Percentiles rank a stretch among this genome's conserved stretches.
Conservation (phyloP, 2,113 vertebrate genomes). For the Hippocampus barbouri region DNA sequence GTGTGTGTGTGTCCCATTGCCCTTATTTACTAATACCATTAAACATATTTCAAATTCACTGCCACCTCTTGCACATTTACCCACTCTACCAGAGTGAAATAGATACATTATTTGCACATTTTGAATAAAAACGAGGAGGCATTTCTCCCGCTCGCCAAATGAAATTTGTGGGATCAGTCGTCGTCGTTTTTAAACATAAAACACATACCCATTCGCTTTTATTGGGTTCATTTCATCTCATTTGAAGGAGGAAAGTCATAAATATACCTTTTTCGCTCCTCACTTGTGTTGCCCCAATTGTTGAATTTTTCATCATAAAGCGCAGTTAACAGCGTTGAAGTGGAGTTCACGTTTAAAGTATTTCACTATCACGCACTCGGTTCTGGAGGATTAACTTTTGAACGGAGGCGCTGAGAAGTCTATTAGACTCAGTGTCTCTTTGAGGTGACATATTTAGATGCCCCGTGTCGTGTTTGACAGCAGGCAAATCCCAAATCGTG, state of each 20-base stretch:
- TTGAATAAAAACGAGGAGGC: conserved; percentile 8
- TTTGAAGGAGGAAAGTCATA: neutral
- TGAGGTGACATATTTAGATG: conserved; percentile 6
- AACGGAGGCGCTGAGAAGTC: conserved; percentile 1
- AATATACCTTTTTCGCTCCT: no score
- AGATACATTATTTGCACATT: conserved; percentile 40
- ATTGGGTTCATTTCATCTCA: neutral
- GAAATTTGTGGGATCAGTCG: conserved; percentile 21
- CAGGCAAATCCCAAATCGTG: neutral
- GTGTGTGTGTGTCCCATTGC: conserved; percentile 22
- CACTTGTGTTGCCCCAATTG: neutral
- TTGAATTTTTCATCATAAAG: conserved; percentile 1
- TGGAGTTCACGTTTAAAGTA: neutral
- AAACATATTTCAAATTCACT: conserved; percentile 24
- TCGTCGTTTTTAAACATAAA: conserved; percentile 3
- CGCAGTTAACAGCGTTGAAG: neutral
- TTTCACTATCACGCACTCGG: neutral
- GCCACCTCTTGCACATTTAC: conserved; percentile 20
- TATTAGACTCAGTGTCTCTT: neutral
- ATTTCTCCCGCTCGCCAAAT: conserved; percentile 33
- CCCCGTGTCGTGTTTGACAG: neutral
- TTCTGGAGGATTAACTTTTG: conserved; percentile 2
- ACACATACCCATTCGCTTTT: neutral
- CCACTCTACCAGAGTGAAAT: conserved; percentile 22
- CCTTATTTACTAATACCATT: conserved; percentile 36